Percentiles rank a stretch among this genome's conserved stretches.
Conservation (phyloP, 1,140 invertebrate species). For the Coelopa frigida region DNA sequence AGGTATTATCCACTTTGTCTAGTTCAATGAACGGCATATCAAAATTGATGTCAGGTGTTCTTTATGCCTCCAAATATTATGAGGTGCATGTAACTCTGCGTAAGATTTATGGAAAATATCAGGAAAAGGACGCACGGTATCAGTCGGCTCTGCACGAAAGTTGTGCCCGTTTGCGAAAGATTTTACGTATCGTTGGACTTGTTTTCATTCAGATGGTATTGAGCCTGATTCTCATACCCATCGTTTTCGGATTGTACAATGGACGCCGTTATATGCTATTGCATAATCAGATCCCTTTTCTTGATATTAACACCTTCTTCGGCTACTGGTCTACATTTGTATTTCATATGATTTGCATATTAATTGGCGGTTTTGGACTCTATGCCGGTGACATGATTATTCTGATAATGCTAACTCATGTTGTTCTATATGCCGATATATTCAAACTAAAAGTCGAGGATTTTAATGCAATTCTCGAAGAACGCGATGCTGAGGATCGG, state of each 20-base stretch:
- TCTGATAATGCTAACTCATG: background rate
- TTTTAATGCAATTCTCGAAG: background rate
- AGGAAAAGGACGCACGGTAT: background rate
- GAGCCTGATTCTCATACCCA: too few relatives aligned
- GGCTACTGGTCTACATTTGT: background rate
- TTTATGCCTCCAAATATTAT: background rate
- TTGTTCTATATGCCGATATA: slow-evolving; percentile 4
- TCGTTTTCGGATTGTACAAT: background rate
- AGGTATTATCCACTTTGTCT: background rate
- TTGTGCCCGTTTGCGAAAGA: slow-evolving; percentile 1
- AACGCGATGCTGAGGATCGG: background rate
- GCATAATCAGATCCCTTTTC: background rate
- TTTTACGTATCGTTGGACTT: background rate
- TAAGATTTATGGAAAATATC: slow-evolving; percentile 5
- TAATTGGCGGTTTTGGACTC: slow-evolving; percentile 3
- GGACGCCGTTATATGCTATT: background rate
- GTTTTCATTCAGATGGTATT: background rate
- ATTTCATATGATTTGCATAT: background rate
- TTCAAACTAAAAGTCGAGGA: background rate
- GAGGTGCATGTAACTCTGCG: background rate
- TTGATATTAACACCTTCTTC: background rate
- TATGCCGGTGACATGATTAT: slow-evolving; percentile 8
- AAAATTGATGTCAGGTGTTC: background rate
- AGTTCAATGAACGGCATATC: background rate
- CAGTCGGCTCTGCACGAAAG: background rate